Evolutionary conservation across 2,797 vertebrate genomes (phyloP).

Genomic region (Scyliorhinus canicula): DNA sequence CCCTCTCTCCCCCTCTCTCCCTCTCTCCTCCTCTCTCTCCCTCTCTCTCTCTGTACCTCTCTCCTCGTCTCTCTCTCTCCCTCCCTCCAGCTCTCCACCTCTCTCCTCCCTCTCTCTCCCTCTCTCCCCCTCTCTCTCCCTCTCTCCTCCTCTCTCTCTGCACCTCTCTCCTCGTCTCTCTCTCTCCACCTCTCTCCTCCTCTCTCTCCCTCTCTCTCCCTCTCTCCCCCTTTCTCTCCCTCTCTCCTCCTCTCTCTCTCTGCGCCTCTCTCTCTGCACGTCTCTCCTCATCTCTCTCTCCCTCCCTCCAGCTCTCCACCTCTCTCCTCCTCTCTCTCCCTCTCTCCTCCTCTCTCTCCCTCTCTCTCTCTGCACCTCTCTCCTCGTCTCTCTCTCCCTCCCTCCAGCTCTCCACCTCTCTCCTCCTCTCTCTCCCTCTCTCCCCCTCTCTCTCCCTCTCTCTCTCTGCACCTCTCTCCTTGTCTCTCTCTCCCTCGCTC

Average conservation of each 20-base stretch:
- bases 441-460: not conserved
- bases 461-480: too few relatives aligned
- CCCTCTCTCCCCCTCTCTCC: too few relatives aligned
- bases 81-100: too few relatives aligned
- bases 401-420: not conserved
- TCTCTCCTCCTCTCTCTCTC: not conserved
- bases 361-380: too few relatives aligned
- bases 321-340: not conserved
- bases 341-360: not conserved
- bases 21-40: not conserved
- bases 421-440: not conserved
- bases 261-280: too few relatives aligned
- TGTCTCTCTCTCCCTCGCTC: not conserved
- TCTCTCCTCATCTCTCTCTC: not conserved
- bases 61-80: not conserved
- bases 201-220: not conserved
- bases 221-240: too few relatives aligned
- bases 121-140: not conserved
- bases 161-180: not conserved
- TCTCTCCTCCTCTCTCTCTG: not conserved
- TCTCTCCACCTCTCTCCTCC: too few relatives aligned
- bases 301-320: too few relatives aligned
- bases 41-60: not conserved
- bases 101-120: not conserved
- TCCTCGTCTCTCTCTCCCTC: not conserved